Percentiles rank a stretch among this genome's conserved stretches.
Evolutionary conservation across 2,888 invertebrate genomes (phyloP).

Genomic region (Xestobium rufovillosum): DNA sequence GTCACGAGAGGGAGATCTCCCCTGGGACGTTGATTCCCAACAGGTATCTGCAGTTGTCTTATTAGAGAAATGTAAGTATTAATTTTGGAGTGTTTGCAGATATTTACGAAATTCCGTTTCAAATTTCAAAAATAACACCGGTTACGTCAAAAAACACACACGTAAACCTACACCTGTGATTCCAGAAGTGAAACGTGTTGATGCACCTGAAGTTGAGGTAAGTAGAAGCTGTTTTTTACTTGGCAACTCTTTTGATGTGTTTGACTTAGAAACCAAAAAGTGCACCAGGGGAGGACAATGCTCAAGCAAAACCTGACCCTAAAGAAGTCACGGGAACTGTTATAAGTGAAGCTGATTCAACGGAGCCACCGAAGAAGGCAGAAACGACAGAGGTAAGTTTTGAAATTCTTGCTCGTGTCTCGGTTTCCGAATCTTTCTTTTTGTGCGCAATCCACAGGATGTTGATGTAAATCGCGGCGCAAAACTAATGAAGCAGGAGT

Average conservation of each 20-base stretch:
- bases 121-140: constrained; percentile 86
- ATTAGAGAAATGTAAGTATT: background rate
- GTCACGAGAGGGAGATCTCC: constrained; percentile 85
- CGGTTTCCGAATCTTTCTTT: constrained; percentile 5
- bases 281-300: constrained; percentile 12
- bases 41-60: constrained; percentile 27
- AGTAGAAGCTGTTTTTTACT: too few relatives aligned
- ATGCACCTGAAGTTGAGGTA: too few relatives aligned
- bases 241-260: too few relatives aligned
- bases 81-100: constrained; percentile 43
- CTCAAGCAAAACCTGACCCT: constrained; percentile 26
- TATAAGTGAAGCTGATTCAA: constrained; percentile 43
- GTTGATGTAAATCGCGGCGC: constrained; percentile 15
- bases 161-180: constrained; percentile 26
- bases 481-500: constrained; percentile 18
- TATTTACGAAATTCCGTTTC: constrained; percentile 83
- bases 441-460: constrained; percentile 17
- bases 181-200: constrained; percentile 11
- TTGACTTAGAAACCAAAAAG: too few relatives aligned
- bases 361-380: constrained; percentile 35
- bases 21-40: constrained; percentile 91
- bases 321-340: constrained; percentile 39
- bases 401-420: background rate
- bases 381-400: background rate
- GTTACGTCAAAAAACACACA: constrained; percentile 59